phyloP scores from a whole-genome alignment of 2,888 invertebrate genomes.

The Diploptera punctata region DNA sequence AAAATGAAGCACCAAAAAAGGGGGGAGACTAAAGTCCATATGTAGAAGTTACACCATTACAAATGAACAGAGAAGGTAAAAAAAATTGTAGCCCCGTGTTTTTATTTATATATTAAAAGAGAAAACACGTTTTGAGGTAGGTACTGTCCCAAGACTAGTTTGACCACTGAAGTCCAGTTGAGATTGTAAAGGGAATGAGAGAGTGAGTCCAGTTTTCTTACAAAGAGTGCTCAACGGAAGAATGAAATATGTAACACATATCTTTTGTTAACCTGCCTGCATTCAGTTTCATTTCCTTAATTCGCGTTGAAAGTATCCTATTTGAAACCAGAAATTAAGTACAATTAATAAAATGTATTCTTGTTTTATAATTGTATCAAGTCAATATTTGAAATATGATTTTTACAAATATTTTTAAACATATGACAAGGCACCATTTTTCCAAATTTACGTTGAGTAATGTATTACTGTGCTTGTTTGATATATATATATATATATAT shows the following conservation, averaged over 20 bases:
- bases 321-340: too few species aligned
- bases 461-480: too few species aligned
- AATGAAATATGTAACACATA: not conserved
- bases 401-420: too few species aligned
- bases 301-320: too few species aligned
- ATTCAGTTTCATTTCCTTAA: too few species aligned
- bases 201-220: conserved; percentile 22
- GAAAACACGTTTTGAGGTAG: conserved; percentile 37
- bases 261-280: too few species aligned
- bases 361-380: too few species aligned
- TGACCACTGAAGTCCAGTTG: conserved; percentile 38
- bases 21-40: conserved; percentile 28
- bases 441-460: too few species aligned
- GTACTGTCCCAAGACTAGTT: conserved; percentile 35
- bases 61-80: not conserved
- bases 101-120: conserved; percentile 24
- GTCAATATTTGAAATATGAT: too few species aligned
- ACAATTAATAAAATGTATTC: too few species aligned
- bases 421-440: too few species aligned
- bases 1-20: not conserved
- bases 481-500: too few species aligned
- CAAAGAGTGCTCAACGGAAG: not conserved
- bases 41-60: conserved; percentile 34
- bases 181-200: not conserved
- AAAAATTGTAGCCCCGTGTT: not conserved